Percentiles rank a stretch among this genome's conserved stretches.
phyloP scores from a whole-genome alignment of 2,888 invertebrate genomes.

The Acrocyrtus sp. region DNA sequence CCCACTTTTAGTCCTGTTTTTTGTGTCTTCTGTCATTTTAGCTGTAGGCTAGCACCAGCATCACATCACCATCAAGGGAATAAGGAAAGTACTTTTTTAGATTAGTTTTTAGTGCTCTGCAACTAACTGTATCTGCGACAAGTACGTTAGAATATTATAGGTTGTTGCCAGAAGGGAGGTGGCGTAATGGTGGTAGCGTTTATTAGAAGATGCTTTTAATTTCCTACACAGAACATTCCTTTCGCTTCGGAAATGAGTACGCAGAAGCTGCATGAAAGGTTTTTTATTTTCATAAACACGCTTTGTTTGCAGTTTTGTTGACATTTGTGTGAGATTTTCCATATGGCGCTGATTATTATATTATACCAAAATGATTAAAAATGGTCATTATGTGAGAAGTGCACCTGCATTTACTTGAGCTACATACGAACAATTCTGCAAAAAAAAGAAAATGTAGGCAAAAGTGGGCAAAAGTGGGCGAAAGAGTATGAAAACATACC shows the following conservation, averaged over 20 bases:
- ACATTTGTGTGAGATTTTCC: background rate
- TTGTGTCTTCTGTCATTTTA: background rate
- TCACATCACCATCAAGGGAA: background rate
- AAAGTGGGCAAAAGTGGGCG: too few relatives aligned
- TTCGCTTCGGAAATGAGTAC: background rate
- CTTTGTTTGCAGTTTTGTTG: background rate
- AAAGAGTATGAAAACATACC: background rate
- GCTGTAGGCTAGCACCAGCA: too few relatives aligned
- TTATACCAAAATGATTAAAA: background rate
- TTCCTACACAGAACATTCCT: background rate
- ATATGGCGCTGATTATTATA: background rate
- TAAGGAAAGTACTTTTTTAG: background rate
- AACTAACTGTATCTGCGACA: background rate
- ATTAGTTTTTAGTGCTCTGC: background rate
- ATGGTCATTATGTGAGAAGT: background rate
- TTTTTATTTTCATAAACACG: background rate
- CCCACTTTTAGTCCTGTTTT: background rate
- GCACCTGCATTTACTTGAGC: slow-evolving; percentile 9
- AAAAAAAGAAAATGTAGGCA: background rate
- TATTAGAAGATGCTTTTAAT: background rate
- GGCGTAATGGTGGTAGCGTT: background rate
- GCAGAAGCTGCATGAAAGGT: background rate
- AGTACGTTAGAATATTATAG: too few relatives aligned
- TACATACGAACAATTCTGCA: background rate
- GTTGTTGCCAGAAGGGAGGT: background rate